These are phyloP conservation scores for Amia ocellicauda DNA, from an alignment of 2,113 vertebrate species.

Conservation along the genomic window DNA sequence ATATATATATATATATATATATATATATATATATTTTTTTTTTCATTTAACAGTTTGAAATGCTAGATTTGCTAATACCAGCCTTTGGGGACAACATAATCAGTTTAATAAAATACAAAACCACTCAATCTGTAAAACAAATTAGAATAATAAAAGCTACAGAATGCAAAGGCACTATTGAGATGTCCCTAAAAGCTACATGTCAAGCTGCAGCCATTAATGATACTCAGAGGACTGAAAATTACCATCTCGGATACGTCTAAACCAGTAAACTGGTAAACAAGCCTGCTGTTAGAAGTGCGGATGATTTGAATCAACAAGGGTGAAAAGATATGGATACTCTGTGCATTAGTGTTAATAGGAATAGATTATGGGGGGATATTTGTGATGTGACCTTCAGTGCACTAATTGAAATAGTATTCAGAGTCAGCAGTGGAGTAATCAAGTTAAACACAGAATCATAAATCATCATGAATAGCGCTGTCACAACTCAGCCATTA, in stretches of 20 bases:
- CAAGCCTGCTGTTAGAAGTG: slow-evolving; percentile 90
- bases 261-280: slow-evolving; percentile 94
- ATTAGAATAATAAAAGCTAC: slow-evolving; percentile 63
- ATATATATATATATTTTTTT: neutral
- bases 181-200: slow-evolving; percentile 74
- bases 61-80: neutral
- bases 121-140: slow-evolving; percentile 62
- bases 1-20: too few species aligned
- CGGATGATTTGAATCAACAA: slow-evolving; percentile 99
- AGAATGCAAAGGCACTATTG: slow-evolving; percentile 61
- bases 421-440: slow-evolving; percentile 99
- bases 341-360: slow-evolving; percentile 99
- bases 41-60: neutral
- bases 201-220: slow-evolving; percentile 82
- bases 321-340: slow-evolving; percentile 99
- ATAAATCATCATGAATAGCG: slow-evolving; percentile 99
- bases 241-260: slow-evolving; percentile 90
- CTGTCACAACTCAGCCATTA: slow-evolving; percentile 98
- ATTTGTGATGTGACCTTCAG: slow-evolving; percentile 99
- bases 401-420: slow-evolving; percentile 99
- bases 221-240: slow-evolving; percentile 85
- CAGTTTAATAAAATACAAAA: slow-evolving; percentile 67
- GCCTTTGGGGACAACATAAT: slow-evolving; percentile 40
- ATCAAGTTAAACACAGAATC: slow-evolving; percentile 99
- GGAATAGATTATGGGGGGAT: slow-evolving; percentile 99